These are phyloP conservation scores for Volucella inflata DNA, from an alignment of 2,888 invertebrate genomes.

Conservation along the genomic window DNA sequence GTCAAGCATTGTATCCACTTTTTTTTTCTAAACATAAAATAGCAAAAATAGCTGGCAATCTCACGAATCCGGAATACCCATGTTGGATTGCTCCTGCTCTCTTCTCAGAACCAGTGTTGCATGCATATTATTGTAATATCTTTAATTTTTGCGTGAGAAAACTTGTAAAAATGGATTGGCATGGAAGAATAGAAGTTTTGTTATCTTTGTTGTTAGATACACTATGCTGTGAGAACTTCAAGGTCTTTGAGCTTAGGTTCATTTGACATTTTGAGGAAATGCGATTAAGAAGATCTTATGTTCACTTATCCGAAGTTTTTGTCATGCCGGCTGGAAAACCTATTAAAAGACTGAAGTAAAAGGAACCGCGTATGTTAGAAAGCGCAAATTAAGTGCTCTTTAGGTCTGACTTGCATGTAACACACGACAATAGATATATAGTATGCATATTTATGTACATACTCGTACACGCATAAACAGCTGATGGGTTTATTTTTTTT, in stretches of 20 bases:
- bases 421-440: no score
- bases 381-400: not conserved
- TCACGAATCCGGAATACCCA: conserved; percentile 53
- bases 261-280: conserved; percentile 46
- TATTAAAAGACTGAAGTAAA: conserved; percentile 13
- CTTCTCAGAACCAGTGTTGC: conserved; percentile 43
- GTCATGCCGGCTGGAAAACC: conserved; percentile 8
- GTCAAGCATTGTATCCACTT: conserved; percentile 23
- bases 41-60: conserved; percentile 38
- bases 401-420: not conserved
- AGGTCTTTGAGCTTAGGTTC: conserved; percentile 21
- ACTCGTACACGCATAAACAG: no score
- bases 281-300: conserved; percentile 9
- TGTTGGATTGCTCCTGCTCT: not conserved
- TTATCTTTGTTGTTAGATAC: conserved; percentile 16
- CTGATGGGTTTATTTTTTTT: no score
- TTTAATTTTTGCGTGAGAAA: conserved; percentile 58
- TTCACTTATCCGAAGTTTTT: conserved; percentile 15
- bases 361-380: not conserved
- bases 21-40: conserved; percentile 1
- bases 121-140: conserved; percentile 39
- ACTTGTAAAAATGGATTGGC: not conserved
- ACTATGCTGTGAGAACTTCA: conserved; percentile 44
- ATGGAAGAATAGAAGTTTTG: conserved; percentile 2
- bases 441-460: no score